Base-by-base conservation (phyloP, 2,113 vertebrate species). In the Fregetta grallaria region DNA sequence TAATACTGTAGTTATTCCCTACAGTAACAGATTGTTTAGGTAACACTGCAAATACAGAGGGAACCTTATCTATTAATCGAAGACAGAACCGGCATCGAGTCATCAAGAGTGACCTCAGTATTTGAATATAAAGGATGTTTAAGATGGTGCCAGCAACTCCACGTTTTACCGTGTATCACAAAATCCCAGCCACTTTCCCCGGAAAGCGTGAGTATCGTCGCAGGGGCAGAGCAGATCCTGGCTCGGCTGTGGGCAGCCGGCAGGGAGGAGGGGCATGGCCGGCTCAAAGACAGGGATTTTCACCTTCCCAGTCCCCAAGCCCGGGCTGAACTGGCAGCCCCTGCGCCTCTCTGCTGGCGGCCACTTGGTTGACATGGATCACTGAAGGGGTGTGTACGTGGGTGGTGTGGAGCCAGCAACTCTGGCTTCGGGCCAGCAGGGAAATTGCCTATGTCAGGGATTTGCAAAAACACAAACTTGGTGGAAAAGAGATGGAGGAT, bases 1-100 rank as follows among this genome's bases (percentile, higher is more conserved):
- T 81, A 96, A 91, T 92, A 85, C 66, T 91, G 80, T 67, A 96
- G 96, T 86, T 94, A 96, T 96, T 92, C 95, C 47, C 88, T 90
- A 88, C 71, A 92, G 86, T 90, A 96, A 94, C 34, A 90, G 90
- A 95, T 86, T 91, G 88, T 96, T 94, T 97, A 90, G 89, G 91
- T 96, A 96, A 86, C 81, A 94, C 84, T 95, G 91, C 89, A 97
- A 97, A 97, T 90, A 95, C 66, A 79, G 87, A 74, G 38, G 44
- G 63, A 94, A 88, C 59, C 66, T 96, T 94, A 97, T 97, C 97
- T 97, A 80, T 80, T 96, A 97, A 96, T 95, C 62, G 53, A 97
- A 97, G 96, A 94, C 55, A 74, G 74, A 94, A 84, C 62, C 91
- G 93, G 91, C 88, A 94, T 79, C 76, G 63, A 95, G 70, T 86